Evolutionary conservation across 1,140 invertebrate genomes (phyloP).

Genomic region (Drosophila ironensis): DNA sequence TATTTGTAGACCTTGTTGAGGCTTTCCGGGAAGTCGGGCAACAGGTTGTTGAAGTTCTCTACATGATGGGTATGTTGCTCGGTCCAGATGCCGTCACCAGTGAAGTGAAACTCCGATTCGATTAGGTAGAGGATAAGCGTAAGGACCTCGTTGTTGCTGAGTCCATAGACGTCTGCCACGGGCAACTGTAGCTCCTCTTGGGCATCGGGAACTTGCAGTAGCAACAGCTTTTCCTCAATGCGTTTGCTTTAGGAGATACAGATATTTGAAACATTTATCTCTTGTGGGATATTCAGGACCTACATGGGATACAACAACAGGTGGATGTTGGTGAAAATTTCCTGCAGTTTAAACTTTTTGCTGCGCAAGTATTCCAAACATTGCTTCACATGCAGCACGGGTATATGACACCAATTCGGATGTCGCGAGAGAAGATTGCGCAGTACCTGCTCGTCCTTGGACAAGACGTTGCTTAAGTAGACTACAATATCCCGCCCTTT

Average conservation of each 20-base stretch:
- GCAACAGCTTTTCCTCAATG: constrained; percentile 69
- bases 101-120: constrained; percentile 82
- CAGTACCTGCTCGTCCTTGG: constrained; percentile 61
- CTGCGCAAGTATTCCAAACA: constrained; percentile 82
- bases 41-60: constrained; percentile 76
- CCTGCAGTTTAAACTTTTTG: constrained; percentile 81
- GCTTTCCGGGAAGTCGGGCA: constrained; percentile 77
- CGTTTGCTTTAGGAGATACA: constrained; percentile 47
- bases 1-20: constrained; percentile 79
- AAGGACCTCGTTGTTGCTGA: constrained; percentile 66
- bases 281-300: constrained; percentile 1
- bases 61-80: constrained; percentile 75
- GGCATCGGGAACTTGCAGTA: constrained; percentile 48
- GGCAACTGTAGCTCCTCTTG: constrained; percentile 64
- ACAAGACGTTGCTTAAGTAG: constrained; percentile 64
- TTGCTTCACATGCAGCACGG: constrained; percentile 83
- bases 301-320: constrained; percentile 84
- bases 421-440: constrained; percentile 82
- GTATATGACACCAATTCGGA: constrained; percentile 84
- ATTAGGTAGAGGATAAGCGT: constrained; percentile 81
- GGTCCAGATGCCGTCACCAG: constrained; percentile 82
- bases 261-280: neutral
- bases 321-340: constrained; percentile 83
- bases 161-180: constrained; percentile 17
- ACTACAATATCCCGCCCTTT: constrained; percentile 84